Conservation (phyloP, 2,797 vertebrate genomes). For the Anabas testudineus region DNA sequence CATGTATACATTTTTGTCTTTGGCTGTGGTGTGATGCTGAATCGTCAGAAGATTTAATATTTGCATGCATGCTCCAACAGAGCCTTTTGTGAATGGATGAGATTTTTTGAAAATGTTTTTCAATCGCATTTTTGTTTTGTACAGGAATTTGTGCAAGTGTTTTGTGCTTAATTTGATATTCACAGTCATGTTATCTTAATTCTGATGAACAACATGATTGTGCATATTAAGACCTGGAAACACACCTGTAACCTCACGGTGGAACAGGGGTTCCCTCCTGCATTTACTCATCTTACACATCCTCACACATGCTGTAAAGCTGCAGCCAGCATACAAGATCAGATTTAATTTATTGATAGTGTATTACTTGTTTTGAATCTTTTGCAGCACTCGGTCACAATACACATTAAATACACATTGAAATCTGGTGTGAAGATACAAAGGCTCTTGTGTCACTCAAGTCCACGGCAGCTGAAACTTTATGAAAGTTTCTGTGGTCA, state of each 20-base stretch:
- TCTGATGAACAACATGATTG: conserved; percentile 77
- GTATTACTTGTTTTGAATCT: conserved; percentile 32
- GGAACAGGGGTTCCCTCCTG: conserved; percentile 83
- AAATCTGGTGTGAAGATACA: conserved; percentile 25
- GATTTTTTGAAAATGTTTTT: conserved; percentile 74
- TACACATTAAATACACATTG: conserved; percentile 19
- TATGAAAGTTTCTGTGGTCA: conserved; percentile 35
- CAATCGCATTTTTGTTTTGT: conserved; percentile 77
- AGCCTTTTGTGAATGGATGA: conserved; percentile 86
- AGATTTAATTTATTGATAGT: conserved; percentile 59
- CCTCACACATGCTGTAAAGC: conserved; percentile 37
- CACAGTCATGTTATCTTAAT: conserved; percentile 75
- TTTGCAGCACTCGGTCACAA: conserved; percentile 47
- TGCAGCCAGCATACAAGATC: conserved; percentile 35
- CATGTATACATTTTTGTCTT: conserved; percentile 84
- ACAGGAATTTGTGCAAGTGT: conserved; percentile 83
- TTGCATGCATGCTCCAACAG: conserved; percentile 85
- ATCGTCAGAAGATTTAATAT: conserved; percentile 82
- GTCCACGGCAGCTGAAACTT: conserved; percentile 44
- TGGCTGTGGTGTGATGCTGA: conserved; percentile 86
- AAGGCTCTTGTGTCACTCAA: conserved; percentile 33
- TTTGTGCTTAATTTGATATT: conserved; percentile 82
- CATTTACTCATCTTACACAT: conserved; percentile 63
- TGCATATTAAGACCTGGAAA: conserved; percentile 84
- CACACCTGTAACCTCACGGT: conserved; percentile 84